Base-by-base conservation (phyloP, 2,113 vertebrate species). In the Apodemus speciosus region DNA sequence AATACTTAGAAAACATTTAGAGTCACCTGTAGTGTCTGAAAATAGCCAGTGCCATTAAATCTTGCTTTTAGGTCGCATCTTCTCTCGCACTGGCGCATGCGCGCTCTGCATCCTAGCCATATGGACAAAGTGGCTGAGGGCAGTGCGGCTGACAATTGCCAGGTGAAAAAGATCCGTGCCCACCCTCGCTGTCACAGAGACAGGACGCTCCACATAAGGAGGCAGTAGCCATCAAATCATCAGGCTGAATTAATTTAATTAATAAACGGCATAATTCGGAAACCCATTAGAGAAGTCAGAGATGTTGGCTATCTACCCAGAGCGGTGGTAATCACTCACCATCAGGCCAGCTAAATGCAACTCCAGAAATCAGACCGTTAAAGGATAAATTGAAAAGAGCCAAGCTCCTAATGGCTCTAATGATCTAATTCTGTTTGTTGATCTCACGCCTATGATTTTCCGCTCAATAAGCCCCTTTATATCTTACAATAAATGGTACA, bases 231-330 rank as follows among this genome's bases (percentile, higher is more conserved):
- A 83, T 85, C 91, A 75, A 90, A 62, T 85, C 69, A 46, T 68
- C 40, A 30, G 18, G 75, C 43, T 71, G 85, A 85, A 90, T 51
- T 89, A 69, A 92, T 80, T 89, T 94, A 73, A 95, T 93, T 93
- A 94, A 91, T 90, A 94, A 85, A 69, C 27, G 25, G 75, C 88
- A 68, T 79, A 43, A 94, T 89, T 66, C 43, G 40, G 91, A 73
- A 95, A 89, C 51, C 38, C 80, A 20, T 79, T 89, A 43, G 68
- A 85, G 68, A 92, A 90, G 90, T 66, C 80, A 62, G 85, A 81
- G 87, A 75, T 25, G 80, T 64, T 32, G 76, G 79, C 69, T 87
- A 32, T 38, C 6, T 32, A 49, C 60, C 13, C 84, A 60, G 43
- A 73, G 25, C 53, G 58, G 75, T 14, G 0, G 90, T 87, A 73